Conservation (phyloP, 2,113 vertebrate genomes). For the Drymodes brunneopygia region DNA sequence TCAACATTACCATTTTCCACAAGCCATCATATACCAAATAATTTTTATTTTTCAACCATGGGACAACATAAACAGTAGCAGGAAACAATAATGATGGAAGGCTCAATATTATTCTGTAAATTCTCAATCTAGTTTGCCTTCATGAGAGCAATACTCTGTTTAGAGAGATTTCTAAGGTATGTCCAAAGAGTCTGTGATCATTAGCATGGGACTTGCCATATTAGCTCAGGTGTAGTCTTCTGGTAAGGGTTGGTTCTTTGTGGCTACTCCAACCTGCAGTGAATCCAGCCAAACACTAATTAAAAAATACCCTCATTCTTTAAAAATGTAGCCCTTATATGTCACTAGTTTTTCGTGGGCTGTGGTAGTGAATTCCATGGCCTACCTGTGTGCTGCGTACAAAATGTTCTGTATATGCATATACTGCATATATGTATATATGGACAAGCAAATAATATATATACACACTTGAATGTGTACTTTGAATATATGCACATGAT, state of each 20-base stretch:
- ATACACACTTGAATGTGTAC: background rate
- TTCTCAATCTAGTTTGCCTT: background rate
- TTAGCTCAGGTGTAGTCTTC: background rate
- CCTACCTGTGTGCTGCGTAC: background rate
- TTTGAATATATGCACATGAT: background rate
- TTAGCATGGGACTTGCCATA: background rate
- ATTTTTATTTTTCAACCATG: background rate
- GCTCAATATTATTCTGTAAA: background rate
- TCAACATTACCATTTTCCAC: slow-evolving; percentile 10
- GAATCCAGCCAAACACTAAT: background rate
- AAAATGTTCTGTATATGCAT: background rate
- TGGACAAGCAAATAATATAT: background rate
- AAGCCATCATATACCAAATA: background rate
- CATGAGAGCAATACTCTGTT: background rate
- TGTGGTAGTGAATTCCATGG: background rate
- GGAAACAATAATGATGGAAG: background rate
- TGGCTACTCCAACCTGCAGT: background rate
- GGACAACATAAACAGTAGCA: background rate
- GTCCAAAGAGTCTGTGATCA: background rate
- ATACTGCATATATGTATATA: background rate
- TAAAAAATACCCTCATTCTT: background rate
- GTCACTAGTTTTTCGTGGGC: background rate
- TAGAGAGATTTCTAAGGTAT: background rate
- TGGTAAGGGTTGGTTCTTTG: background rate
- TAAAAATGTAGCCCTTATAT: background rate